Conservation (phyloP, 2,797 vertebrate species). For the Thaleichthys pacificus region DNA sequence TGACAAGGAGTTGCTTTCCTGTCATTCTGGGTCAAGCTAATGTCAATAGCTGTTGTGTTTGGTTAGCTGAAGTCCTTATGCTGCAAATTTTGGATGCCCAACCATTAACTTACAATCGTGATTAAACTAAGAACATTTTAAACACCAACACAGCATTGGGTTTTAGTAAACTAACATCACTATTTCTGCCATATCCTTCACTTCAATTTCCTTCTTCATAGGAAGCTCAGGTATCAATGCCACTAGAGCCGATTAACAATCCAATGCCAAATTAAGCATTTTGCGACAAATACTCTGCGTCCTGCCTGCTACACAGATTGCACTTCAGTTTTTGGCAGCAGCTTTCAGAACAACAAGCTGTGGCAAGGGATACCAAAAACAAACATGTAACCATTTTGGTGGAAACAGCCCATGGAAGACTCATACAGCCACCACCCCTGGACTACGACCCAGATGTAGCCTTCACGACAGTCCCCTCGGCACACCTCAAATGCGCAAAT, state of each 20-base stretch:
- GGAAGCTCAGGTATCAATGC: no score
- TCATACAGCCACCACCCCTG: slow-evolving; percentile 19
- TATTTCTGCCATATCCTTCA: no score
- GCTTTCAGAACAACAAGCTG: slow-evolving; percentile 21
- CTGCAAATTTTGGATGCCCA: no score
- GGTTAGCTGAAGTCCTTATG: no score
- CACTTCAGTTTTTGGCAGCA: slow-evolving; percentile 29
- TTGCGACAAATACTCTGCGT: slow-evolving; percentile 18
- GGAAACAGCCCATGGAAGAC: slow-evolving; percentile 29
- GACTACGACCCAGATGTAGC: slow-evolving; percentile 49
- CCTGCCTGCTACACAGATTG: slow-evolving; percentile 44
- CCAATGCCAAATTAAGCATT: slow-evolving; percentile 28
- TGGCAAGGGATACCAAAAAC: slow-evolving; percentile 40
- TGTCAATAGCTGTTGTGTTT: neutral
- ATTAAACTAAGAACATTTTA: no score
- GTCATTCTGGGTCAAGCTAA: neutral
- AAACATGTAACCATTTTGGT: slow-evolving; percentile 34
- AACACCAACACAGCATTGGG: no score
- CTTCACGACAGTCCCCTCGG: slow-evolving; percentile 47
- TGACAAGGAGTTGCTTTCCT: neutral
- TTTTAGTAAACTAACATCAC: no score
- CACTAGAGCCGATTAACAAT: no score
- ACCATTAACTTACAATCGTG: no score
- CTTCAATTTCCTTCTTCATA: no score
- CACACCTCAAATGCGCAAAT: slow-evolving; percentile 45